Conservation (phyloP, 2,797 vertebrate species). For the Bradypus variegatus region DNA sequence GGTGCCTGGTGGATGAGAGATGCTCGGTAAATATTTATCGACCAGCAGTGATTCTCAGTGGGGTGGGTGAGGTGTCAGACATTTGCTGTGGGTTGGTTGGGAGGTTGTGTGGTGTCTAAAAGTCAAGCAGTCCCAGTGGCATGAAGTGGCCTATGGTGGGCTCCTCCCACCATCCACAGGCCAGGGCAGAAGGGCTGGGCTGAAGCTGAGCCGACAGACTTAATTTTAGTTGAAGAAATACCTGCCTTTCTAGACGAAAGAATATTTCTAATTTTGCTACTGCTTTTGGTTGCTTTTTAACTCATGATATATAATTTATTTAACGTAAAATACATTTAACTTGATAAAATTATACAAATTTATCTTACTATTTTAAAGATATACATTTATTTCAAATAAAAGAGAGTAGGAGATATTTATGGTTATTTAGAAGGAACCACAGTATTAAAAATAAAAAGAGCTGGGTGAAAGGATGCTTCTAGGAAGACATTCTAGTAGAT, state of each 20-base stretch:
- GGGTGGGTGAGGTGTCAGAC: not conserved
- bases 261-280: not conserved
- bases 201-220: not conserved
- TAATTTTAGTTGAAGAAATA: not conserved
- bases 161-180: not conserved
- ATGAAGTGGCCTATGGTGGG: not conserved
- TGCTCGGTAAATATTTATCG: not conserved
- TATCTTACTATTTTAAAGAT: not conserved
- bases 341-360: not conserved
- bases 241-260: not conserved
- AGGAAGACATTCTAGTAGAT: not conserved
- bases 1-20: not conserved
- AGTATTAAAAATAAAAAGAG: not conserved
- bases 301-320: not conserved
- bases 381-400: not conserved
- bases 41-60: not conserved
- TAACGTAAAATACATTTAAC: not conserved
- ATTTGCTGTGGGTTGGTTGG: not conserved
- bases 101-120: not conserved
- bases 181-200: not conserved
- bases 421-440: not conserved
- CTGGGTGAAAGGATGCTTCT: not conserved
- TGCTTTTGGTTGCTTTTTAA: not conserved
- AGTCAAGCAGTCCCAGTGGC: not conserved
- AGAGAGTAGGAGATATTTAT: not conserved